Evolutionary conservation across 2,113 vertebrate genomes (phyloP).

Genomic region (Tetrax tetrax): DNA sequence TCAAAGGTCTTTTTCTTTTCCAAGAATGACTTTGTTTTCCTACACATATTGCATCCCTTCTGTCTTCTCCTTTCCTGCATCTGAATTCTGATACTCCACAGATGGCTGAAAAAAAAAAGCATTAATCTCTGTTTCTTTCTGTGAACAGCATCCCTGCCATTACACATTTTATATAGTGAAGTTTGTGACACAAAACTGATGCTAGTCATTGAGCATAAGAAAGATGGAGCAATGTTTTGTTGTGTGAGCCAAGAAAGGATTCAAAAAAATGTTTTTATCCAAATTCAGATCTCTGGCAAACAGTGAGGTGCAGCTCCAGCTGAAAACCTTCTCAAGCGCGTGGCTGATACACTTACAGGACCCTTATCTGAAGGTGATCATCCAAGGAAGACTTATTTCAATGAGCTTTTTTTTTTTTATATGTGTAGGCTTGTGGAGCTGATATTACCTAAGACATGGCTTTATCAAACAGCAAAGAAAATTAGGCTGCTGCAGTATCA

Average conservation of each 20-base stretch:
- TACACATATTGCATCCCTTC: background rate
- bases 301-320: background rate
- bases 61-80: background rate
- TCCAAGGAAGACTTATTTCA: conserved; percentile 16
- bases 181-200: background rate
- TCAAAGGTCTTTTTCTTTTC: background rate
- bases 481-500: background rate
- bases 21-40: background rate
- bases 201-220: background rate
- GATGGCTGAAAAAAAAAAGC: background rate
- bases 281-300: conserved; percentile 4
- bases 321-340: background rate
- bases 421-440: background rate
- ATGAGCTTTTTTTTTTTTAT: conserved; percentile 15
- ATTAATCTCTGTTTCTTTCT: background rate
- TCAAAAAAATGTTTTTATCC: background rate
- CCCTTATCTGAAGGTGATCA: conserved; percentile 6
- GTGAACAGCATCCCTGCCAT: background rate
- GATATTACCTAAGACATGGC: background rate
- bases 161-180: background rate
- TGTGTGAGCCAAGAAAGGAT: background rate
- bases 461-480: background rate
- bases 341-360: background rate
- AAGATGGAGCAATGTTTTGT: background rate
- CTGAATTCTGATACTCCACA: background rate